Conservation (phyloP, 2,797 vertebrate species). For the Molossus molossus region DNA sequence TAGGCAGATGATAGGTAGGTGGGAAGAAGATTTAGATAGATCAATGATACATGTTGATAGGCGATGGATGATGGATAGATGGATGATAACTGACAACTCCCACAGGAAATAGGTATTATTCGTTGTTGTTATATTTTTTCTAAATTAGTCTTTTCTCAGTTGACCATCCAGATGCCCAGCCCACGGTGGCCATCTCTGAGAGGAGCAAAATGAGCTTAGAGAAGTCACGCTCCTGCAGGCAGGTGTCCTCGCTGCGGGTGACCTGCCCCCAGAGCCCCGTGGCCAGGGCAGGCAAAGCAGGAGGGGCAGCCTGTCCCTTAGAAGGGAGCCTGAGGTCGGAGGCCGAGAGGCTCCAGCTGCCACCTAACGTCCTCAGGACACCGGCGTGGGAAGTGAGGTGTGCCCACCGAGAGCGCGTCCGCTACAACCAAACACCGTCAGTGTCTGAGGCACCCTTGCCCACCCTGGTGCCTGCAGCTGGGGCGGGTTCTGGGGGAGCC, state of each 20-base stretch:
- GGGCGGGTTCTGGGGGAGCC: not conserved
- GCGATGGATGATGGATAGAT: not conserved
- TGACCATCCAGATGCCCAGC: not conserved
- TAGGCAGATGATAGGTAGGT: no score
- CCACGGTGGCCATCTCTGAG: not conserved
- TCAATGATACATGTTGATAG: not conserved
- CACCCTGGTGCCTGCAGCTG: not conserved
- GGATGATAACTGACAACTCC: not conserved
- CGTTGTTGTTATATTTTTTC: not conserved
- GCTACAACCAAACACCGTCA: not conserved
- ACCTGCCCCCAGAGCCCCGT: fast-evolving
- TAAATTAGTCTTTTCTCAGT: not conserved
- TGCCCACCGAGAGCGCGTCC: no score
- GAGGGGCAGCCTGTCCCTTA: fast-evolving
- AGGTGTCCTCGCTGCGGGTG: fast-evolving
- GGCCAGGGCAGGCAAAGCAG: fast-evolving
- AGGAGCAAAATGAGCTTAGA: not conserved
- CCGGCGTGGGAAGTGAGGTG: not conserved
- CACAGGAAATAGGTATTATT: not conserved
- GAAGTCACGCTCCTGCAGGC: fast-evolving
- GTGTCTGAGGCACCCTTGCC: fast-evolving
- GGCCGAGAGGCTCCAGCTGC: fast-evolving
- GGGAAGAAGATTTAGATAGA: not conserved
- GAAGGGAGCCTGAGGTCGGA: not conserved
- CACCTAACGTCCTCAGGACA: not conserved